These are phyloP conservation scores for Isaurus tuberculatus DNA, from an alignment of 92 coral and sea anemone species.

Conservation along the genomic window DNA sequence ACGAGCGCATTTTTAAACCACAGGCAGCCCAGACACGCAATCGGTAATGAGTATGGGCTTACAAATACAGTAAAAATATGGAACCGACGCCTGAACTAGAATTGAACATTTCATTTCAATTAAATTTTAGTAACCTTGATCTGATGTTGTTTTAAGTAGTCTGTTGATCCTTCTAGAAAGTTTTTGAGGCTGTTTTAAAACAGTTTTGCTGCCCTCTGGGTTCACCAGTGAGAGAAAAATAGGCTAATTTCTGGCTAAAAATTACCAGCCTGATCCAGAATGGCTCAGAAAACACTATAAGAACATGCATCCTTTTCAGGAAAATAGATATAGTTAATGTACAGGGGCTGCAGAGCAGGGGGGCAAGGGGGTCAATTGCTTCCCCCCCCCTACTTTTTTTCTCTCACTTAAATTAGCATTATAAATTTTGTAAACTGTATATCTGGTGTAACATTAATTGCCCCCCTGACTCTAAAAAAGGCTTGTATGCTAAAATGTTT, in stretches of 20 bases:
- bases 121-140: constrained; percentile 14
- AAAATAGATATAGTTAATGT: not conserved
- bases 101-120: constrained; percentile 4
- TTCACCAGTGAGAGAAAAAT: constrained; percentile 4
- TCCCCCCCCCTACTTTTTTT: too few species aligned
- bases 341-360: not conserved
- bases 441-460: constrained; percentile 2
- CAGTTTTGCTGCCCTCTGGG: constrained; percentile 24
- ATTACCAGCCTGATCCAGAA: constrained; percentile 22
- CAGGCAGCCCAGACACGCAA: constrained; percentile 24
- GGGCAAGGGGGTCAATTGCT: not conserved
- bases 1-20: constrained; percentile 23
- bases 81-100: not conserved
- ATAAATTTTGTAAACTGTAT: not conserved
- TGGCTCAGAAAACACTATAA: constrained; percentile 4
- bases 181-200: constrained; percentile 10
- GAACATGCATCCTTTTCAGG: constrained; percentile 1
- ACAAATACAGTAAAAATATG: constrained; percentile 1
- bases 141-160: constrained; percentile 8
- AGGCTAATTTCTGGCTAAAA: not conserved
- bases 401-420: not conserved
- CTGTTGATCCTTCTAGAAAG: constrained; percentile 12
- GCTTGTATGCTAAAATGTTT: constrained; percentile 1
- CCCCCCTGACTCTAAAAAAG: constrained; percentile 4
- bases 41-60: constrained; percentile 2